Evolutionary conservation across 2,888 invertebrate genomes (phyloP).

Genomic region (Prenolepis imparis): DNA sequence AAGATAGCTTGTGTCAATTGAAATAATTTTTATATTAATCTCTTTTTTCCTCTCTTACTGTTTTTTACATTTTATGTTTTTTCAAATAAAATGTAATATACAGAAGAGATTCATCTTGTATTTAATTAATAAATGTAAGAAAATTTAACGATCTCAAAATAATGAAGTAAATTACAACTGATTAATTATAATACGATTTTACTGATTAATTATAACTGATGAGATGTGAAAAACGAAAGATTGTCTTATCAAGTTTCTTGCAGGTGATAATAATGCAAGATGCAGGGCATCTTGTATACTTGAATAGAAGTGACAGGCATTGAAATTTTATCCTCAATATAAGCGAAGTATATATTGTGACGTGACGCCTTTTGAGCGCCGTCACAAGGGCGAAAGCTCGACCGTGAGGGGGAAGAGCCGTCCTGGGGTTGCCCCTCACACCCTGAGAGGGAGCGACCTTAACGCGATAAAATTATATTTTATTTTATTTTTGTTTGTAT

Average conservation of each 20-base stretch:
- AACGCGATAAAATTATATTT: too few relatives aligned
- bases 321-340: slow-evolving; percentile 14
- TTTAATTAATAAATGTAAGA: neutral
- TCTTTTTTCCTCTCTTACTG: neutral
- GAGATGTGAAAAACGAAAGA: neutral
- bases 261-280: slow-evolving; percentile 3
- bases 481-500: too few relatives aligned
- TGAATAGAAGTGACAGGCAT: neutral
- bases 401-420: too few relatives aligned
- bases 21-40: too few relatives aligned
- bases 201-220: too few relatives aligned
- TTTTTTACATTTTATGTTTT: too few relatives aligned
- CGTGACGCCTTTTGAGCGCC: too few relatives aligned
- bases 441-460: too few relatives aligned
- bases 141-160: neutral
- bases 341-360: too few relatives aligned
- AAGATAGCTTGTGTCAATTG: too few relatives aligned
- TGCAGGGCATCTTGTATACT: neutral
- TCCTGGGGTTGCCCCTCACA: too few relatives aligned
- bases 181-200: neutral
- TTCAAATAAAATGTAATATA: neutral
- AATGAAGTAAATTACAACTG: neutral
- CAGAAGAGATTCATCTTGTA: neutral
- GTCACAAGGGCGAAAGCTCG: too few relatives aligned
- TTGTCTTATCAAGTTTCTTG: neutral